Percentiles rank a stretch among this genome's conserved stretches.
phyloP scores from a whole-genome alignment of 2,113 vertebrate species.

The Deroptyus accipitrinus region DNA sequence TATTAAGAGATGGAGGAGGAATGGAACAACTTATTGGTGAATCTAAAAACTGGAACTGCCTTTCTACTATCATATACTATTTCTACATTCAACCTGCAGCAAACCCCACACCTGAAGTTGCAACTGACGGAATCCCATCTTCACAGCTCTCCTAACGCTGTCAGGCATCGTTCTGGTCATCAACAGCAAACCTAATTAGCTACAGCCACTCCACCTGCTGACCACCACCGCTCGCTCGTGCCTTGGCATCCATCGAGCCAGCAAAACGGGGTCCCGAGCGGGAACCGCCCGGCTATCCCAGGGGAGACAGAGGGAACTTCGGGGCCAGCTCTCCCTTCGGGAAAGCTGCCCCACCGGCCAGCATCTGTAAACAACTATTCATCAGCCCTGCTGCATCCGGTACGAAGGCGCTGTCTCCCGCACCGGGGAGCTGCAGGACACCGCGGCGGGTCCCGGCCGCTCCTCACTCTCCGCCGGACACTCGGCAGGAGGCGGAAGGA shows the following conservation, averaged over 20 bases:
- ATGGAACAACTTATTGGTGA: background rate
- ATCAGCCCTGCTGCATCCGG: background rate
- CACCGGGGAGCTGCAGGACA: background rate
- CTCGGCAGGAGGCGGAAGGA: background rate
- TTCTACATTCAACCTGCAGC: background rate
- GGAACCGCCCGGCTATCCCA: fast-evolving
- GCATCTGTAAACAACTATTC: no score
- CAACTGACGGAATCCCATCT: background rate
- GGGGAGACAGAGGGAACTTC: no score
- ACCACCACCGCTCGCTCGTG: no score
- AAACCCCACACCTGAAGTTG: background rate
- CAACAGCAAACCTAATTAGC: background rate
- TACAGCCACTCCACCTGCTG: background rate
- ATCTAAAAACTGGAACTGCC: background rate
- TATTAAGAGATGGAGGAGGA: background rate
- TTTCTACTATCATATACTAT: background rate
- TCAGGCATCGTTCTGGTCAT: background rate
- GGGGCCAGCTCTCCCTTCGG: background rate
- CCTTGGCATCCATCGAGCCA: background rate
- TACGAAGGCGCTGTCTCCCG: fast-evolving
- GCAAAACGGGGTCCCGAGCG: no score
- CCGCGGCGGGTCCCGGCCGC: background rate
- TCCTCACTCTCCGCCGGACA: background rate
- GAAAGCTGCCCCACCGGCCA: background rate
- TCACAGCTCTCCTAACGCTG: background rate